Base-by-base conservation (phyloP, 2,888 invertebrate species). In the Chaetoderma sp. region DNA sequence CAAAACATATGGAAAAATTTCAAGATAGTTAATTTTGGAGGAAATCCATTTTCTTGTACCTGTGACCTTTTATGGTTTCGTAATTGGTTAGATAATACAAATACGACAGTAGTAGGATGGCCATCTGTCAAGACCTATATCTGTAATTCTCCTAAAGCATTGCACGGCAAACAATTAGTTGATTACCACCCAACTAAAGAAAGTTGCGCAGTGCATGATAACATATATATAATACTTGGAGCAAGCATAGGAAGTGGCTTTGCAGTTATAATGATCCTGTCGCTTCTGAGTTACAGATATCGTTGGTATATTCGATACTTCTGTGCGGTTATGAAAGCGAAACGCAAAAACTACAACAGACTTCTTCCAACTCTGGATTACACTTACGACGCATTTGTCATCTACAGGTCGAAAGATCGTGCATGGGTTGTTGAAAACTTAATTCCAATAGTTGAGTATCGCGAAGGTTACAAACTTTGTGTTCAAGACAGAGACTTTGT, bases 401-500 rank as follows among this genome's bases (percentile, higher is more conserved):
- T 47, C 2, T 47, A 47, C 13, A 47, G 49, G 4, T 13, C 49
- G n/a, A 4, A 13, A 47, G 49, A 47, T 27, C 49, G 49, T 13
- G 2, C 21, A 16, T 47, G 49, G 49, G 49, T 47, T 13, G 6
- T 47, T 2, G 3, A 2, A 8, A 13, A 47, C 13, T 27, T 47
- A 2, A 25, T 47, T 25, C 2, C 49, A 13, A 2, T 4, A 27
- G 6, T 47, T 4, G 49, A 47, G 27, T 2, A 47, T 8, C 13
- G 23, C 23, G 49, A 47, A 23, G 49, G 23, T 4, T 47, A 25
- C 21, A 47, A 47, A 8, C 49, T 47, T 13, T 47, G 49, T 6
- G 8, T 47, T 47, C 92, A 92, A 71, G 91, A 92, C 78, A 88
- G 92, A 49, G 92, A 92, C 76, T 92, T 92, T 81, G 89, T 90